Evolutionary conservation across 2,888 invertebrate genomes (phyloP), one percentile per base, ranked within the genome.

Genomic region (Sarcophaga caerulescens): DNA sequence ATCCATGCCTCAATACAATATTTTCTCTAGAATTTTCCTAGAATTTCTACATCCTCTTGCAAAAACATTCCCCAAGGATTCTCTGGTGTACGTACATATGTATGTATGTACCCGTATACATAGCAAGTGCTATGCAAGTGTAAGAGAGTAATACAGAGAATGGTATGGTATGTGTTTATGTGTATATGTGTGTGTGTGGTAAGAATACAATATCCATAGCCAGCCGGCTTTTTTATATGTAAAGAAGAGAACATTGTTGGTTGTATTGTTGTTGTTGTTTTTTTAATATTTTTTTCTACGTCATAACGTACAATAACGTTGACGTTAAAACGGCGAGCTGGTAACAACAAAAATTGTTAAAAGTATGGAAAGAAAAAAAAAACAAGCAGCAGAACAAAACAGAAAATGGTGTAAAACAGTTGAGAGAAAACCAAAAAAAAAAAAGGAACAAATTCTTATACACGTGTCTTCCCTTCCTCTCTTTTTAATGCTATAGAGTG

Each of bases 11-110:
- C 35, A 35, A 35, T 35, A 35, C 8, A 35, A 35, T 14, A 52
- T 66, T 81, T 70, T 68, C 66, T 85, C 75, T 70, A 78, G 86
- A 84, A 86, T 45, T 75, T 86, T 86, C 77, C 86, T 81, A 78
- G 74, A 84, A 81, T 14, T 66, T 86, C 57, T 59, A 84, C 74
- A 75, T 74, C 63, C 21, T 84, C 69, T 57, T 35, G 23, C 44
- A 83, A 44, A 69, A 75, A 44, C 17, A 79, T 63, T 79, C 59
- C 78, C 79, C 60, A 19, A 79, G 79, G 79, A 84, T 25, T 76
- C 65, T 70, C 70, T 45, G n/a, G 4, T 62, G 25, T 35, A 19
- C 17, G 21, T 17, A 77, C 4, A 19, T 12, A 69, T 1, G 5
- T 44, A 52, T n/a, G 60, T 11, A 63, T n/a, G n/a, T n/a, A n/a